These are phyloP conservation scores for Reinhardtius hippoglossoides DNA, from an alignment of 2,113 vertebrate genomes.

Conservation along the genomic window DNA sequence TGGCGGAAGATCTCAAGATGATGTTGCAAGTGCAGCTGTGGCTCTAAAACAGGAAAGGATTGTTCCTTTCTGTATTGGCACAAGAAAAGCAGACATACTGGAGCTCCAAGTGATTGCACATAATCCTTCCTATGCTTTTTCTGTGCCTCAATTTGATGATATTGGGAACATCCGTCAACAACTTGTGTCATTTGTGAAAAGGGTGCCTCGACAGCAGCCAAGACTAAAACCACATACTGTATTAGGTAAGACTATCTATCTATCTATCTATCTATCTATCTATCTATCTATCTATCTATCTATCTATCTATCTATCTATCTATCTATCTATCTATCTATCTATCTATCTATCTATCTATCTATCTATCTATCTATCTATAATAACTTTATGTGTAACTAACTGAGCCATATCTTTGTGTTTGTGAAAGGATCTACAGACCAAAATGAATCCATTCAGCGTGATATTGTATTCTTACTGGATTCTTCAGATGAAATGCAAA, in stretches of 20 bases:
- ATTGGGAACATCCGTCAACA: slow-evolving; percentile 70
- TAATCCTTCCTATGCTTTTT: slow-evolving; percentile 77
- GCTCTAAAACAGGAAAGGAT: slow-evolving; percentile 72
- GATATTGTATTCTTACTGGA: slow-evolving; percentile 83
- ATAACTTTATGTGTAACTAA: slow-evolving; percentile 3
- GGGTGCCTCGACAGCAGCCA: slow-evolving; percentile 74
- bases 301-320: too few species aligned
- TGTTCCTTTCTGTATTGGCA: slow-evolving; percentile 77
- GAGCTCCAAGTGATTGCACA: slow-evolving; percentile 81
- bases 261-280: slow-evolving; percentile 31
- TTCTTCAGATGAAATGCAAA: slow-evolving; percentile 76
- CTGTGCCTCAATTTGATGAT: slow-evolving; percentile 73
- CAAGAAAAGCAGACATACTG: slow-evolving; percentile 81
- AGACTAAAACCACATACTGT: slow-evolving; percentile 39
- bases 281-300: background rate
- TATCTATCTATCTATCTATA: background rate
- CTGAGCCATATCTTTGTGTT: slow-evolving; percentile 24
- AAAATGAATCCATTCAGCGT: slow-evolving; percentile 51
- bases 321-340: too few species aligned
- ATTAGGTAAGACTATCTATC: slow-evolving; percentile 73
- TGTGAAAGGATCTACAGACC: slow-evolving; percentile 55
- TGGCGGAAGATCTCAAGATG: slow-evolving; percentile 79
- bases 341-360: background rate
- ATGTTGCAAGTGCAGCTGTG: slow-evolving; percentile 69
- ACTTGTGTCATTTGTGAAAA: slow-evolving; percentile 79